Conservation (phyloP, 1,140 invertebrate species). For the Oreohelix idahoensis region DNA sequence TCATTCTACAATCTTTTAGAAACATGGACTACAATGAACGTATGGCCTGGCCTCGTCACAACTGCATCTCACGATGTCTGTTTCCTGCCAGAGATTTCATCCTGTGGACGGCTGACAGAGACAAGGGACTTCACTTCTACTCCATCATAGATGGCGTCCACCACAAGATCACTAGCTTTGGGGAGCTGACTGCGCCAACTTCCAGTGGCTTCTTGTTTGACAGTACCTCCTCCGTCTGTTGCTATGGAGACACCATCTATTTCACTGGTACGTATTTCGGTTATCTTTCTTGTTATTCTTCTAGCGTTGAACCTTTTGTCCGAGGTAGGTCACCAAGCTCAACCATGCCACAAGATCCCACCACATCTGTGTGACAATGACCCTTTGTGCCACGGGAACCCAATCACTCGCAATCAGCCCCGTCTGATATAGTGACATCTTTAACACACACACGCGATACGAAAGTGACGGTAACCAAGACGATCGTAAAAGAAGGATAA, state of each 20-base stretch:
- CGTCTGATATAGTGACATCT: too few species aligned
- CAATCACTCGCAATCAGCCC: too few species aligned
- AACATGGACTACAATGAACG: constrained; percentile 25
- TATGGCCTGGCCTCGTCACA: constrained; percentile 36
- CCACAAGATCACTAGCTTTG: constrained; percentile 38
- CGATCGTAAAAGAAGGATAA: too few species aligned
- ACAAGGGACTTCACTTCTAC: constrained; percentile 41
- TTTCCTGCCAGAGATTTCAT: constrained; percentile 35
- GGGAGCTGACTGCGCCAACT: not conserved
- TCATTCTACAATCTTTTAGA: not conserved
- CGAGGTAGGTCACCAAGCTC: too few species aligned
- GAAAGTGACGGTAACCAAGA: too few species aligned
- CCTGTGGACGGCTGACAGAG: constrained; percentile 38
- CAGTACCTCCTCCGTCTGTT: constrained; percentile 39
- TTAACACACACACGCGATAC: too few species aligned
- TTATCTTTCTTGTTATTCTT: too few species aligned
- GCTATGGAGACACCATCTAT: constrained; percentile 29
- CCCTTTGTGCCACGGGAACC: too few species aligned
- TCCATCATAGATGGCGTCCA: constrained; percentile 39
- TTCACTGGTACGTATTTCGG: constrained; percentile 28
- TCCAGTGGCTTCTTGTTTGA: constrained; percentile 22
- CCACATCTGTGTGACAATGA: too few species aligned
- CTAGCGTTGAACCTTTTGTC: too few species aligned
- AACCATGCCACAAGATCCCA: too few species aligned
- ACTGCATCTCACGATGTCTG: constrained; percentile 36